Conservation (phyloP, 2,797 vertebrate genomes). For the Taenioides sp. region DNA sequence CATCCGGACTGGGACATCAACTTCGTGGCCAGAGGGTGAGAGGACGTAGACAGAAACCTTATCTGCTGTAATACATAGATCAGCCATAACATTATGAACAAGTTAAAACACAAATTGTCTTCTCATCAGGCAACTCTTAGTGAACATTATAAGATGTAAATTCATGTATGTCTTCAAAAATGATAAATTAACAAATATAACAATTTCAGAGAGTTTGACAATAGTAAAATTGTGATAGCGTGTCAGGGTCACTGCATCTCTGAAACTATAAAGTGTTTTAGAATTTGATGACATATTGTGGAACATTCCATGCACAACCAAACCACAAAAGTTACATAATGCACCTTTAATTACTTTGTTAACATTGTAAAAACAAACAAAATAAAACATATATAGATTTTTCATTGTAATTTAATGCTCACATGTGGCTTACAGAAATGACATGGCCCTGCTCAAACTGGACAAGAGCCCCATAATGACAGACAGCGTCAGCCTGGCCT, state of each 20-base stretch:
- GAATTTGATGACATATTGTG: no score
- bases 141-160: neutral
- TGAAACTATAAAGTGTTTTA: no score
- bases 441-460: slow-evolving; percentile 82
- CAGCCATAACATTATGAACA: neutral
- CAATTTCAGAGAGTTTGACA: no score
- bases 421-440: slow-evolving; percentile 67
- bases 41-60: neutral
- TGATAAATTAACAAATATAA: no score
- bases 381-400: no score
- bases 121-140: no score
- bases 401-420: neutral
- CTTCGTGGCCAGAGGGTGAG: slow-evolving; percentile 77
- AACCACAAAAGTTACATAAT: no score
- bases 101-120: no score
- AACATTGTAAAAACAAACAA: no score
- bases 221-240: no score
- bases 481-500: slow-evolving; percentile 66
- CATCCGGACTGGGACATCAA: slow-evolving; percentile 78
- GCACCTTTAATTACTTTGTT: no score
- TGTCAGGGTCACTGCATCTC: neutral
- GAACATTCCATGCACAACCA: no score
- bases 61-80: neutral
- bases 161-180: neutral
- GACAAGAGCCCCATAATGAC: slow-evolving; percentile 71